phyloP scores from a whole-genome alignment of 1,140 invertebrate species.

The Papilio polytes region DNA sequence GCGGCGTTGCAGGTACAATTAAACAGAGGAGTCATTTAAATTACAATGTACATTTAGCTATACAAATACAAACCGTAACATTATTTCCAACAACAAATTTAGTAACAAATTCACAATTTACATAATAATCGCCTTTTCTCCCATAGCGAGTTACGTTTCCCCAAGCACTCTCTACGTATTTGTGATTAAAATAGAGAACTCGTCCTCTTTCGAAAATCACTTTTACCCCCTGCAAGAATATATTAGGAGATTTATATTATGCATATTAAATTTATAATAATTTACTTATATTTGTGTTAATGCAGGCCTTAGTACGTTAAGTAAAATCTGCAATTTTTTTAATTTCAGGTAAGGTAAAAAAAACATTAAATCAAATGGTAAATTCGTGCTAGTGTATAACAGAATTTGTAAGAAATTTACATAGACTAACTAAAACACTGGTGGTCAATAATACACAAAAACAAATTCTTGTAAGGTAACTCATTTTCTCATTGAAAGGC shows the following conservation, averaged over 20 bases:
- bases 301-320: too few relatives aligned
- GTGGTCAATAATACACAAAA: background rate
- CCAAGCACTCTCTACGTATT: conserved; percentile 46
- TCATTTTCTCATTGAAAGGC: background rate
- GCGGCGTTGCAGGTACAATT: too few relatives aligned
- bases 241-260: too few relatives aligned
- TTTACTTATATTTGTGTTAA: too few relatives aligned
- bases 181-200: conserved; percentile 44
- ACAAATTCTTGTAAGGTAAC: background rate
- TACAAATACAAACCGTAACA: conserved; percentile 51
- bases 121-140: conserved; percentile 48
- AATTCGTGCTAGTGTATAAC: too few relatives aligned
- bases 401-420: background rate
- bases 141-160: conserved; percentile 45
- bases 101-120: conserved; percentile 37
- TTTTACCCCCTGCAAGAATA: conserved; percentile 45
- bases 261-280: too few relatives aligned
- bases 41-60: background rate
- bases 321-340: too few relatives aligned
- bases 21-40: too few relatives aligned
- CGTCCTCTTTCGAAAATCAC: conserved; percentile 50
- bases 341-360: too few relatives aligned
- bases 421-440: conserved; percentile 17
- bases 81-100: conserved; percentile 47
- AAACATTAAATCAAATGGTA: too few relatives aligned